Evolutionary conservation across 1,140 invertebrate genomes (phyloP), one percentile per base, ranked within the genome.

Genomic region (Ceratosolen solmsi): DNA sequence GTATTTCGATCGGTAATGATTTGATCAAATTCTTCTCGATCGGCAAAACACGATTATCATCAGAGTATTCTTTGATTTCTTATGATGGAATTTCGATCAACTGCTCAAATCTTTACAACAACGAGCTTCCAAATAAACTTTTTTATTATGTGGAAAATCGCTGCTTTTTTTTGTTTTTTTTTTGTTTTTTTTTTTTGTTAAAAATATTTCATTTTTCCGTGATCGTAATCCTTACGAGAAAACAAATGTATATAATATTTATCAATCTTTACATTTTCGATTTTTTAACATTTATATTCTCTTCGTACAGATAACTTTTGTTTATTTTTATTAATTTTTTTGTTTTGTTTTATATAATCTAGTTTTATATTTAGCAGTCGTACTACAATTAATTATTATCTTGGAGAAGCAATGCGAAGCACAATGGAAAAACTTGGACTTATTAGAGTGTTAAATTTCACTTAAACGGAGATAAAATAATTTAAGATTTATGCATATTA

Each of bases 161-260:
- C 51, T 22, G 51, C 20, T 3, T 22, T 4, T 54, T 54, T n/a
- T n/a, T n/a, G n/a, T n/a, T n/a, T n/a, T n/a, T n/a, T n/a, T n/a
- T n/a, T n/a, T n/a, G n/a, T n/a, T n/a, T n/a, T n/a, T n/a, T n/a
- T n/a, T n/a, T n/a, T n/a, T n/a, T n/a, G n/a, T n/a, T 8, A 54
- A 54, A 54, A 54, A 54, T 54, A 54, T 54, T 15, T 22, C 20
- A 15, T 22, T 54, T 54, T 54, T 22, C 51, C 5, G 9, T 38
- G 5, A 71, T 46, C n/a, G 13, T 17, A 27, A 17, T 27, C 9
- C 0, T 60, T 46, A 22, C 74, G 51, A 30, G 56, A 60, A 76
- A 76, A 76, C n/a, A 76, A 76, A 46, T n/a, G 17, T 71, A 49
- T 49, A 71, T 13, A 71, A 71, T 71, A 71, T 41, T 30, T 22